Percentiles rank a stretch among this genome's conserved stretches.
These are phyloP conservation scores for Hermaeophaga mercurialis DNA, from an alignment of 2,888 invertebrate genomes.

Conservation along the genomic window DNA sequence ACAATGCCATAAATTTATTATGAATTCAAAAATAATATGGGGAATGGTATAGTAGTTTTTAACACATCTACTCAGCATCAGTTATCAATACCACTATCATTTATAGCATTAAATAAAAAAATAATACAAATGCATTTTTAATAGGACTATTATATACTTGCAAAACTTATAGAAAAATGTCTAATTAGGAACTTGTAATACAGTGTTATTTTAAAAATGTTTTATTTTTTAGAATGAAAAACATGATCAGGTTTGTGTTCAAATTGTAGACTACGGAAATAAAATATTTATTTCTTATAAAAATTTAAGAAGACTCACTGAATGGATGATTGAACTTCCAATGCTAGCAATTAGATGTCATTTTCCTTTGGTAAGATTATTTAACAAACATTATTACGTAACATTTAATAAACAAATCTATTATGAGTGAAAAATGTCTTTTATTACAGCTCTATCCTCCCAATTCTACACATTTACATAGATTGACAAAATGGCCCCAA, in stretches of 20 bases:
- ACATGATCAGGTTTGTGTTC: conserved; percentile 36
- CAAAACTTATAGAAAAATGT: too few relatives aligned
- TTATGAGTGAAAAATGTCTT: conserved; percentile 20
- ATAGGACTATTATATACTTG: too few relatives aligned
- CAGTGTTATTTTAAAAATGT: too few relatives aligned
- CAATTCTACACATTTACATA: conserved; percentile 33
- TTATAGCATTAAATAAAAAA: too few relatives aligned
- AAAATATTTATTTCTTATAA: conserved; percentile 33
- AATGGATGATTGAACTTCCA: conserved; percentile 38
- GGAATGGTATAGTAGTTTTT: too few relatives aligned
- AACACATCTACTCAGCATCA: too few relatives aligned
- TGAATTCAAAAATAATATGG: too few relatives aligned
- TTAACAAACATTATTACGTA: neutral
- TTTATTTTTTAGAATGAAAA: conserved; percentile 35
- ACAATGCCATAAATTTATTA: too few relatives aligned
- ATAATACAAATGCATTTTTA: too few relatives aligned
- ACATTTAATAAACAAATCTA: conserved; percentile 7
- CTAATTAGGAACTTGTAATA: too few relatives aligned
- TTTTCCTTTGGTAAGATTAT: conserved; percentile 41
- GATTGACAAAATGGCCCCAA: conserved; percentile 39
- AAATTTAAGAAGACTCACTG: conserved; percentile 36
- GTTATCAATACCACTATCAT: too few relatives aligned
- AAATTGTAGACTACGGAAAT: conserved; percentile 45
- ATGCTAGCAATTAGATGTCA: conserved; percentile 43
- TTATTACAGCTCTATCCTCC: conserved; percentile 41